These are phyloP conservation scores for Apamea crenata DNA, from an alignment of 2,888 invertebrate species.

Conservation along the genomic window DNA sequence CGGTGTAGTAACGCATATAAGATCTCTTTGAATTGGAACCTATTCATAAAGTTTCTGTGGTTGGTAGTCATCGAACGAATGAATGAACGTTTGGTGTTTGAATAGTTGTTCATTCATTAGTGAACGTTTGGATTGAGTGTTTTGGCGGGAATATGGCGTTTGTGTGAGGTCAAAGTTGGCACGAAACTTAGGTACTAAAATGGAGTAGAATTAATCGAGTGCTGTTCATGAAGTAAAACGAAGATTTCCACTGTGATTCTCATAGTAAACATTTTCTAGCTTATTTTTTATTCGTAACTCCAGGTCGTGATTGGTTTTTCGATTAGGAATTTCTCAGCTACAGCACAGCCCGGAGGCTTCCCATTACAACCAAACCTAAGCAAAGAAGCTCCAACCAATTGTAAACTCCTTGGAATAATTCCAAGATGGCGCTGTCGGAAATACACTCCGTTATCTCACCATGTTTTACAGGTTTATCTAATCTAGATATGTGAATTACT, in stretches of 20 bases:
- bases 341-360: too few species aligned
- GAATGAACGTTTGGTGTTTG: slow-evolving; percentile 13
- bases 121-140: slow-evolving; percentile 4
- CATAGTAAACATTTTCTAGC: not conserved
- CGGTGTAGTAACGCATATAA: slow-evolving; percentile 6
- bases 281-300: too few species aligned
- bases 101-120: slow-evolving; percentile 29
- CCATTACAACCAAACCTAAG: slow-evolving; percentile 14
- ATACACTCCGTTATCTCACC: slow-evolving; percentile 38
- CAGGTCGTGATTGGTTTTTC: too few species aligned
- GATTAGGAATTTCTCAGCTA: too few species aligned
- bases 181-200: too few species aligned
- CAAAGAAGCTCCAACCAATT: slow-evolving; percentile 14
- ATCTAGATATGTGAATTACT: slow-evolving; percentile 40
- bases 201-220: not conserved
- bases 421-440: slow-evolving; percentile 39
- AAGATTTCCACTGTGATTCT: not conserved
- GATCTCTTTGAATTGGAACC: slow-evolving; percentile 55
- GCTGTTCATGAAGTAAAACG: not conserved
- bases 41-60: slow-evolving; percentile 41
- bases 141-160: slow-evolving; percentile 2
- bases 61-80: slow-evolving; percentile 6
- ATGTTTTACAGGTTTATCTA: slow-evolving; percentile 31
- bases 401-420: slow-evolving; percentile 44
- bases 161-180: not conserved